phyloP scores from a whole-genome alignment of 2,113 vertebrate species.

The Tachysurus fulvidraco region DNA sequence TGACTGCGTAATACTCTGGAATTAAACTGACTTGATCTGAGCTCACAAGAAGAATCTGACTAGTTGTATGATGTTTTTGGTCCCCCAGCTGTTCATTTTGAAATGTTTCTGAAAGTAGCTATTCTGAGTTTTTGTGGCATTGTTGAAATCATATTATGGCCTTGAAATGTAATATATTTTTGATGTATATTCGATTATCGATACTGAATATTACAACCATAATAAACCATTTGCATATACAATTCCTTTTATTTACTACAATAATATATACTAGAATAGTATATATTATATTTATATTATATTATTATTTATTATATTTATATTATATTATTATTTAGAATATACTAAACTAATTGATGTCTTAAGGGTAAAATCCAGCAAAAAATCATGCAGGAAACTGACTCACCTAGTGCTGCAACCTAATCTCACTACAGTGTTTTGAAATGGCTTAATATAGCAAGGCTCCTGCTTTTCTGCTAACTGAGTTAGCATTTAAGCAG shows the following conservation, averaged over 20 bases:
- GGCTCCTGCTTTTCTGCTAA: constrained; percentile 33
- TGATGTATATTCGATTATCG: not conserved
- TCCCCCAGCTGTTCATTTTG: not conserved
- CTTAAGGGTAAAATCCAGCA: not conserved
- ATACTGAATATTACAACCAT: not conserved
- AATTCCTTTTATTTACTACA: not conserved
- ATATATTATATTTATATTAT: too few relatives aligned
- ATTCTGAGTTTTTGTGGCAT: not conserved
- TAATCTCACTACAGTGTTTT: not conserved
- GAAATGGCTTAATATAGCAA: constrained; percentile 33
- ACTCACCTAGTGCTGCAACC: not conserved
- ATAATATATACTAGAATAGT: too few relatives aligned
- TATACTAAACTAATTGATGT: not conserved
- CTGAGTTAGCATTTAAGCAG: constrained; percentile 27
- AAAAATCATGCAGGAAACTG: not conserved
- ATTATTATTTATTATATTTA: too few relatives aligned
- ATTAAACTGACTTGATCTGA: not conserved
- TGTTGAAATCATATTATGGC: not conserved
- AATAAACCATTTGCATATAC: too few relatives aligned
- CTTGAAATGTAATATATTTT: not conserved
- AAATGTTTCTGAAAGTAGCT: constrained; percentile 5
- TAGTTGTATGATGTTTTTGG: not conserved
- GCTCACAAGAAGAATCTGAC: not conserved
- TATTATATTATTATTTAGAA: too few relatives aligned
- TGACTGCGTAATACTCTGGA: not conserved